These are phyloP conservation scores for Phthorimaea operculella DNA, from an alignment of 1,140 invertebrate genomes.

Conservation along the genomic window DNA sequence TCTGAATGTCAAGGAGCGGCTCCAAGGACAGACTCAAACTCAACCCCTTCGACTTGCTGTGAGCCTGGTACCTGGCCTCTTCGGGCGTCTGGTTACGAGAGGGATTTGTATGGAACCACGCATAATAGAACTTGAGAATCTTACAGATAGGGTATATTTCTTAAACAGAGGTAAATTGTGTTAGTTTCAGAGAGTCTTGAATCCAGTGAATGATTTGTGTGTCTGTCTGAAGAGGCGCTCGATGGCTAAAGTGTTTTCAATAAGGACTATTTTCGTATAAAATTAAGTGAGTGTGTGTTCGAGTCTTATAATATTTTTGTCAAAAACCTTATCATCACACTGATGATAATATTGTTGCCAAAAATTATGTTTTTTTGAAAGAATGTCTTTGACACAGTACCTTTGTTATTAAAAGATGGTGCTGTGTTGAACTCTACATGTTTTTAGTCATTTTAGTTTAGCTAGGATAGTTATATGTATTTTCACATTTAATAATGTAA, in stretches of 20 bases:
- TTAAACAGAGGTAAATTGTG: too few relatives aligned
- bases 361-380: slow-evolving; percentile 27
- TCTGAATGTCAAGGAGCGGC: slow-evolving; percentile 67
- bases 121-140: too few relatives aligned
- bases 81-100: slow-evolving; percentile 9
- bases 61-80: slow-evolving; percentile 23
- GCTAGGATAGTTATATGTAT: slow-evolving; percentile 31
- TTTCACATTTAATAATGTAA: slow-evolving; percentile 37
- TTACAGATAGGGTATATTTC: too few relatives aligned
- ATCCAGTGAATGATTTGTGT: not conserved
- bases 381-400: slow-evolving; percentile 42
- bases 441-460: slow-evolving; percentile 54
- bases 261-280: not conserved
- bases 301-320: slow-evolving; percentile 21
- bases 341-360: slow-evolving; percentile 37
- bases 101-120: too few relatives aligned
- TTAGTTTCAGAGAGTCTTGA: not conserved
- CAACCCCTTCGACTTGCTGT: slow-evolving; percentile 53
- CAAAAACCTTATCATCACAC: slow-evolving; percentile 18
- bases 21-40: slow-evolving; percentile 59
- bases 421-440: slow-evolving; percentile 41
- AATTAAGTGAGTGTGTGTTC: not conserved
- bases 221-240: slow-evolving; percentile 57
- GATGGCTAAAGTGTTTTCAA: slow-evolving; percentile 4
- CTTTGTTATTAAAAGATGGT: slow-evolving; percentile 24